Base-by-base conservation (phyloP, 2,797 vertebrate species). In the Remorina albescens region DNA sequence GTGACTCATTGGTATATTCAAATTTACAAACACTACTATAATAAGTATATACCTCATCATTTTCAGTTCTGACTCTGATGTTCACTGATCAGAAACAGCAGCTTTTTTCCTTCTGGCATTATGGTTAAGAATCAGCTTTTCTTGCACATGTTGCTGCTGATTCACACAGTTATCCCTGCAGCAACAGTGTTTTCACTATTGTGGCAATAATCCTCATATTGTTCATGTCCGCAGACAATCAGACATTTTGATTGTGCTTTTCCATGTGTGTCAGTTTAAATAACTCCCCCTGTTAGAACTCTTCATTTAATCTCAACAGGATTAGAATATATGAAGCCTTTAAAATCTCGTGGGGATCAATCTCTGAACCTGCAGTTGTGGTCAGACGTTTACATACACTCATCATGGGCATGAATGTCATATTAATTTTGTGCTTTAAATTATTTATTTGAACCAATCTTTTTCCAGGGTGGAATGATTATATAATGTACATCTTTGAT, bases 261-360 rank as follows among this genome's bases (percentile, higher is more conserved):
- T 68, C 76, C 39, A 65, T 34, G 34, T 67, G 67, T 68, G 66
- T 76, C 67, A 51, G 59, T 26, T 78, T 82, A 83, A 87, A 83
- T 36, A 80, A 80, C 61, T 50, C 69, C 59, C 61, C 78, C 63
- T 76, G 76, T 46, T 55, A 73, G 56, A 73, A 68, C 51, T 67
- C 62, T 58, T 78, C 51, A 85, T 86, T 71, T 82, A 89, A 82
- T 88, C 82, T 34, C 75, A 76, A 75, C 67, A 78, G 71, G 60
- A 66, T 76, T 83, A 86, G 77, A 88, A 82, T 82, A 88, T 85
- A 86, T 73, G 68, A 80, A 80, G 77, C 81, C 77, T 81, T 83
- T 71, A 74, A 56, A 79, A 71, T 78, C 77, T 82, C 81, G 73
- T 58, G 65, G 81, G 79, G 82, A 83, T 84, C 44, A 6, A 54